A percentile compares a stretch with the other conserved stretches of the same genome.
Conservation (phyloP, 2,888 invertebrate species). For the Lobophora halterata region DNA sequence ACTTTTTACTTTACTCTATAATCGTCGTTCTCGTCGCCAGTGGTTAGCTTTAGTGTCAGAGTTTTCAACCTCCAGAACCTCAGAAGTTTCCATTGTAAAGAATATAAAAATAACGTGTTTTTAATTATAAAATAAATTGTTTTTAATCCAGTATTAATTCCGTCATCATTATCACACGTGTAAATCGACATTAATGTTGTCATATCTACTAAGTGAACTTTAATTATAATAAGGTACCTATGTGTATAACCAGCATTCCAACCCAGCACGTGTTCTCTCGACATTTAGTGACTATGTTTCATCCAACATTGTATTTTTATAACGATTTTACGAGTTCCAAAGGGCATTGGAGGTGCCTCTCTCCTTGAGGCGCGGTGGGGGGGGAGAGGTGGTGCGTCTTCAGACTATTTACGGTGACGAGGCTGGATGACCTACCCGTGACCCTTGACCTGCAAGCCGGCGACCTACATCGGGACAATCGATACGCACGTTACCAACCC, state of each 20-base stretch:
- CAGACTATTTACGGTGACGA: slow-evolving; percentile 60
- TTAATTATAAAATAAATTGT: too few relatives aligned
- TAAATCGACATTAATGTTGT: too few relatives aligned
- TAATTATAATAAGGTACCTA: neutral
- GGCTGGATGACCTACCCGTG: slow-evolving; percentile 69
- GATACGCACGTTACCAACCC: slow-evolving; percentile 53
- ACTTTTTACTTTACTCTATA: too few relatives aligned
- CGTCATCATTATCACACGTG: too few relatives aligned
- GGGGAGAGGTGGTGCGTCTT: slow-evolving; percentile 39
- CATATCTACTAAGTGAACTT: too few relatives aligned
- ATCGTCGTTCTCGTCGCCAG: too few relatives aligned
- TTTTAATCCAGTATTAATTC: too few relatives aligned
- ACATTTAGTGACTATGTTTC: slow-evolving; percentile 13
- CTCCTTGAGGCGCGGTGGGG: slow-evolving; percentile 44
- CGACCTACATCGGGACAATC: slow-evolving; percentile 76
- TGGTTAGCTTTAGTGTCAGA: too few relatives aligned
- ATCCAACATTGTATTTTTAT: slow-evolving; percentile 55
- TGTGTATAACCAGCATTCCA: slow-evolving; percentile 4
- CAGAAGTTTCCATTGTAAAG: too few relatives aligned
- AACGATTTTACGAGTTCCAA: slow-evolving; percentile 51
- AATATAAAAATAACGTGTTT: too few relatives aligned
- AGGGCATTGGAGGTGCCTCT: slow-evolving; percentile 43
- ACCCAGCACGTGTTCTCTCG: slow-evolving; percentile 20
- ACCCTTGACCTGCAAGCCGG: slow-evolving; percentile 81
- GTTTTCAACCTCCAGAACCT: too few relatives aligned